These are phyloP conservation scores for Patella vulgata DNA, from an alignment of 1,140 invertebrate species.

Conservation along the genomic window DNA sequence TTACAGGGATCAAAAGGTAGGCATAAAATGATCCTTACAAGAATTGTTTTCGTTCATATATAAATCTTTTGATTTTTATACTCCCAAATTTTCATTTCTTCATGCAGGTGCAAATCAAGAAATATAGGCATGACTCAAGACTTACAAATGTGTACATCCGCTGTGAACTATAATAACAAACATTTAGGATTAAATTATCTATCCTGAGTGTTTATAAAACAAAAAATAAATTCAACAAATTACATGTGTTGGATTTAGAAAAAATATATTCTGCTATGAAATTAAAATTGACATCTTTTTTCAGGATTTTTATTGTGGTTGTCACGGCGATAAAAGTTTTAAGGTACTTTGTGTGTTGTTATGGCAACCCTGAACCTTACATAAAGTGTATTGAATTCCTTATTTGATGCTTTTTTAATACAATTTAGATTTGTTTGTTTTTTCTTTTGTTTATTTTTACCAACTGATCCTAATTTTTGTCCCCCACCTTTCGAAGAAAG, in stretches of 20 bases:
- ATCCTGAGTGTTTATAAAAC: too few species aligned
- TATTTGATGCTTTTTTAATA: not conserved
- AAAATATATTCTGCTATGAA: not conserved
- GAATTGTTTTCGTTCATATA: too few species aligned
- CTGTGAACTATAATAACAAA: not conserved
- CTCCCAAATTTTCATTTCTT: not conserved
- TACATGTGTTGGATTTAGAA: not conserved
- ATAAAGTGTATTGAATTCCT: not conserved
- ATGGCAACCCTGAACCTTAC: not conserved
- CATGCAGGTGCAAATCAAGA: not conserved
- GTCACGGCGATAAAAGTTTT: conserved; percentile 8
- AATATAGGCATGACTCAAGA: not conserved
- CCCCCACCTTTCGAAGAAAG: too few species aligned
- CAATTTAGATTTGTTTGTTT: not conserved
- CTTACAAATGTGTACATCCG: not conserved
- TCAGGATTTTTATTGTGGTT: conserved; percentile 21
- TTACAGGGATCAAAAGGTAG: conserved; percentile 40
- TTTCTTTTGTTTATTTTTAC: not conserved
- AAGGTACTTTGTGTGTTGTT: not conserved
- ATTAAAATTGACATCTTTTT: too few species aligned
- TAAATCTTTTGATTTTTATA: not conserved
- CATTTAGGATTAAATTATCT: not conserved
- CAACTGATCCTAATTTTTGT: too few species aligned
- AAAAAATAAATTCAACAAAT: too few species aligned
- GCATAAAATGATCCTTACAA: too few species aligned